Conservation (phyloP, 2,888 invertebrate genomes). For the Platycheirus rosarum region DNA sequence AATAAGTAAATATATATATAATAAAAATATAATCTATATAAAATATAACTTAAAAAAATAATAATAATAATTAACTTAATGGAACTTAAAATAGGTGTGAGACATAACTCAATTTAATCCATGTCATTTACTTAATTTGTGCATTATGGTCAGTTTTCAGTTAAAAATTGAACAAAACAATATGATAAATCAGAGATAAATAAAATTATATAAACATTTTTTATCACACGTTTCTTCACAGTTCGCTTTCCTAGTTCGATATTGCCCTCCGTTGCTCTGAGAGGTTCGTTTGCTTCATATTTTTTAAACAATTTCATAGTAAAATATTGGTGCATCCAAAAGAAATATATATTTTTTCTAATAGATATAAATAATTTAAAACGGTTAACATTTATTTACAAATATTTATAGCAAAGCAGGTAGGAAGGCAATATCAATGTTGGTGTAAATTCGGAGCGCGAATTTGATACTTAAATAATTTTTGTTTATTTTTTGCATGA, state of each 20-base stretch:
- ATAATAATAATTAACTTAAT: constrained; percentile 57
- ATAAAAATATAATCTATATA: constrained; percentile 54
- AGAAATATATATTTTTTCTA: constrained; percentile 21
- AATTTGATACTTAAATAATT: constrained; percentile 45
- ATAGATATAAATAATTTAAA: constrained; percentile 56
- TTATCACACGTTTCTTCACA: constrained; percentile 73
- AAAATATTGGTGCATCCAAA: constrained; percentile 43
- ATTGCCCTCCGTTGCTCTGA: constrained; percentile 52
- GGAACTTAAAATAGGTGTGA: constrained; percentile 15
- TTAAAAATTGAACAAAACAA: constrained; percentile 36
- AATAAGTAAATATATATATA: constrained; percentile 21
- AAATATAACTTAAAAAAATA: constrained; percentile 56
- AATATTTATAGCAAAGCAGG: constrained; percentile 32
- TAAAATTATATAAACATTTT: constrained; percentile 67
- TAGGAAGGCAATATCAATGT: constrained; percentile 61
- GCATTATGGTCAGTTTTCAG: constrained; percentile 22
- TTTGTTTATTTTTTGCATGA: constrained; percentile 33
- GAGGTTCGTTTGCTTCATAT: neutral
- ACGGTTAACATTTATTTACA: constrained; percentile 59
- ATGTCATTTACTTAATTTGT: constrained; percentile 44
- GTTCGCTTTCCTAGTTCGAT: constrained; percentile 64
- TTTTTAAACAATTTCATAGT: constrained; percentile 16
- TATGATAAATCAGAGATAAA: constrained; percentile 41
- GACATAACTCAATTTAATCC: constrained; percentile 15
- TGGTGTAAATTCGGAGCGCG: constrained; percentile 56